Base-by-base conservation (phyloP, 2,113 vertebrate species). In the Leuciscus idus region DNA sequence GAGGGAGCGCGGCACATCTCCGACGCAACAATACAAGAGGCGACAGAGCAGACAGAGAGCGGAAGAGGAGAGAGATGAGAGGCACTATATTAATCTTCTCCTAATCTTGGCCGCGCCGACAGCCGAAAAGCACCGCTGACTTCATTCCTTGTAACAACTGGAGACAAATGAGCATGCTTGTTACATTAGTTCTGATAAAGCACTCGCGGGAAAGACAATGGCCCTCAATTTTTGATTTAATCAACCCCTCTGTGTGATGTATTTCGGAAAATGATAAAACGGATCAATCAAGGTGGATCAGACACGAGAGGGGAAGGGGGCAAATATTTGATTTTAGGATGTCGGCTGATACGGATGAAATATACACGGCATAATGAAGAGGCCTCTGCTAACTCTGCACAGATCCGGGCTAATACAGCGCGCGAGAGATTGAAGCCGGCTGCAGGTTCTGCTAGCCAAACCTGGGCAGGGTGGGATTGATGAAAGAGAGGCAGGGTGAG, bases 181-280 rank as follows among this genome's bases (percentile, higher is more conserved):
- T 84, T 87, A 91, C 90, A 93, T 94, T 94, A 94, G 90, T 93
- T 94, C 94, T 95, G 95, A 96, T 96, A 95, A 96, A 96, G 95
- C 94, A 94, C 94, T 92, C 90, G 86, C 87, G 91, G 92, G 92
- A 94, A 94, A 96, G 95, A 96, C 95, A 96, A 96, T 94, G 93
- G 93, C 92, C 96, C 94, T 95, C 94, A 94, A 94, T 96, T 97
- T 96, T 96, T 95, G 95, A 97, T 96, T 98, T 97, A 97, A 98
- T 98, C 96, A 96, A 96, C 91, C 93, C 90, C 91, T 91, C 91
- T 90, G 87, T 93, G 92, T 95, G 96, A 97, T 96, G 92, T 92
- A 96, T 96, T 94, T 96, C 93, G 93, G 93, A 94, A 96, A 97
- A 98, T 97, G 96, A 97, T 95, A 95, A 96, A 96, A 95, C 62